Conservation (phyloP, 2,888 invertebrate genomes). For the Lithosia quadra region DNA sequence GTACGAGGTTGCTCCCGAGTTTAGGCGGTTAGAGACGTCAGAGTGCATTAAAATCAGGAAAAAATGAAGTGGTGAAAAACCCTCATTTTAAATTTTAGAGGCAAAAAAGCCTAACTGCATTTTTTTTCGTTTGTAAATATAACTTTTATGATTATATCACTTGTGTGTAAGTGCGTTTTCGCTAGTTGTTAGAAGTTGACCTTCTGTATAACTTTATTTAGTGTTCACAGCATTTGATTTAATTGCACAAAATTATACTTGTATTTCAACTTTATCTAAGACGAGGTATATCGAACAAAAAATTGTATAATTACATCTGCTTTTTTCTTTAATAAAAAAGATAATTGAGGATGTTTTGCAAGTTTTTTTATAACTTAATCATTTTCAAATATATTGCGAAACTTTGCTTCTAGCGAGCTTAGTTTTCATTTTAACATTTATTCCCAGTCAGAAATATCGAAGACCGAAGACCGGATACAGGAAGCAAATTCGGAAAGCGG, state of each 20-base stretch:
- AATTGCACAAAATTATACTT: conserved; percentile 33
- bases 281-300: conserved; percentile 21
- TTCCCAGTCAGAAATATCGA: too few relatives aligned
- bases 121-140: too few relatives aligned
- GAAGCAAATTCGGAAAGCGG: too few relatives aligned
- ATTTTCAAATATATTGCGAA: conserved; percentile 1
- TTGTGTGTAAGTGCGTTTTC: neutral
- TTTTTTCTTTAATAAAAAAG: conserved; percentile 24
- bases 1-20: too few relatives aligned
- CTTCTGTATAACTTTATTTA: neutral
- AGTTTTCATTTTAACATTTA: neutral
- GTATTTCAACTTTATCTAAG: conserved; percentile 27
- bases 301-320: conserved; percentile 23
- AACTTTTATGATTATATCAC: neutral
- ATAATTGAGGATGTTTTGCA: conserved; percentile 29
- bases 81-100: too few relatives aligned
- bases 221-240: conserved; percentile 30
- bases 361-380: conserved; percentile 14
- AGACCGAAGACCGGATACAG: too few relatives aligned
- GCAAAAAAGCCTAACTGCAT: too few relatives aligned
- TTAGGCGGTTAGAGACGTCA: too few relatives aligned
- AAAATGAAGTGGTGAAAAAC: too few relatives aligned
- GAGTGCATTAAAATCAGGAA: too few relatives aligned
- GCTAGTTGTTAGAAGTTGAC: neutral
- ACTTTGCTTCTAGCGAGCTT: neutral